Conservation (phyloP, 2,797 vertebrate species). For the Helostoma temminkii region DNA sequence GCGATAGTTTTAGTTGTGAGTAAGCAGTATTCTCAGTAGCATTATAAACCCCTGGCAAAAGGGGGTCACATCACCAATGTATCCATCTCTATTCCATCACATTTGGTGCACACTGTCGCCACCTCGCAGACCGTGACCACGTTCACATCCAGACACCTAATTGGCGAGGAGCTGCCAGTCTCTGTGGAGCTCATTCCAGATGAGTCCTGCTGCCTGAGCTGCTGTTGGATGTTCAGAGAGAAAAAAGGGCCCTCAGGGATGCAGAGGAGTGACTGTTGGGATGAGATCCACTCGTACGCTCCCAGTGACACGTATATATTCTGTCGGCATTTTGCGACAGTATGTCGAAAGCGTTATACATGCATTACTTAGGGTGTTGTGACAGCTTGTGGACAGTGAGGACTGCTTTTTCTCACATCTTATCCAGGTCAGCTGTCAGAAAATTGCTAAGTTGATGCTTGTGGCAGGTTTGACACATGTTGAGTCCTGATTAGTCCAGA, state of each 20-base stretch:
- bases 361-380: constrained; percentile 14
- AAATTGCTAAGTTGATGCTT: constrained; percentile 27
- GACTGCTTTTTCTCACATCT: constrained; percentile 15
- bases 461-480: constrained; percentile 40
- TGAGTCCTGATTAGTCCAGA: constrained; percentile 20
- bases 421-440: constrained; percentile 39
- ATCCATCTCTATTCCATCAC: constrained; percentile 14
- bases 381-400: constrained; percentile 33
- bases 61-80: constrained; percentile 12
- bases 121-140: constrained; percentile 12
- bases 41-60: background rate
- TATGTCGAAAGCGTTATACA: background rate
- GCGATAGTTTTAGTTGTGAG: background rate
- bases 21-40: constrained; percentile 13
- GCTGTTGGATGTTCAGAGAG: constrained; percentile 6
- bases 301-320: constrained; percentile 3
- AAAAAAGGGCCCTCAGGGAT: constrained; percentile 15
- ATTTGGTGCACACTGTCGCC: background rate
- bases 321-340: background rate
- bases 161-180: constrained; percentile 42
- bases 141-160: constrained; percentile 36
- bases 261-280: constrained; percentile 4
- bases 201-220: constrained; percentile 26
- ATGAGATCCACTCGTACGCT: constrained; percentile 28
- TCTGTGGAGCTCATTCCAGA: constrained; percentile 55